Evolutionary conservation across 2,113 vertebrate species (phyloP).

Genomic region (Rousettus leschenaultii): DNA sequence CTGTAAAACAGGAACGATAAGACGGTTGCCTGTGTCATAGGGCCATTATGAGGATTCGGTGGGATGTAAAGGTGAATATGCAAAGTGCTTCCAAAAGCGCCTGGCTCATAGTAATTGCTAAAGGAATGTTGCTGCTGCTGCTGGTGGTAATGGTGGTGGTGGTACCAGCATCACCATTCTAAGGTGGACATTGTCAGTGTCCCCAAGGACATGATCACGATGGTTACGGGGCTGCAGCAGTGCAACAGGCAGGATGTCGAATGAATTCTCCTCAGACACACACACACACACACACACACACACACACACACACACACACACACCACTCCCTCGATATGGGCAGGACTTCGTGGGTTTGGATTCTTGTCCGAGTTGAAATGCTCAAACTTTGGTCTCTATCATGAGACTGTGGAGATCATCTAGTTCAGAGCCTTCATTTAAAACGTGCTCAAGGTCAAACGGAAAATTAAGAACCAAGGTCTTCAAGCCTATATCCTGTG

Average conservation of each 20-base stretch:
- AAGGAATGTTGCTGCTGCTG: background rate
- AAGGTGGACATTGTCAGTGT: background rate
- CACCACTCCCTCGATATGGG: fast-evolving
- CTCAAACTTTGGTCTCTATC: background rate
- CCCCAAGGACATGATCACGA: background rate
- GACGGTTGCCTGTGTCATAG: background rate
- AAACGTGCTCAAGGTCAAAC: background rate
- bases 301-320: too few species aligned
- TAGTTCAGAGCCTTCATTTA: background rate
- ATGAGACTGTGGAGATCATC: background rate
- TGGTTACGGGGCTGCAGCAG: background rate
- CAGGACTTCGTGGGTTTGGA: background rate
- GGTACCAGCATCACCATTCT: background rate
- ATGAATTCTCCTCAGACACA: too few species aligned
- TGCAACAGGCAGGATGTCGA: background rate
- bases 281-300: too few species aligned
- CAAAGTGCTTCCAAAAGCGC: background rate
- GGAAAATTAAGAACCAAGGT: background rate
- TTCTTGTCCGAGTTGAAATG: background rate
- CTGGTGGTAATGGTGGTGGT: background rate
- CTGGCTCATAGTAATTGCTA: background rate
- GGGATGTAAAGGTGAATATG: background rate
- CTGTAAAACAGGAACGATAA: background rate
- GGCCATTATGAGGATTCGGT: background rate
- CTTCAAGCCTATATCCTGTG: background rate